Percentiles rank a stretch among this genome's conserved stretches.
phyloP scores from a whole-genome alignment of 2,113 vertebrate genomes.

The Panurus biarmicus region DNA sequence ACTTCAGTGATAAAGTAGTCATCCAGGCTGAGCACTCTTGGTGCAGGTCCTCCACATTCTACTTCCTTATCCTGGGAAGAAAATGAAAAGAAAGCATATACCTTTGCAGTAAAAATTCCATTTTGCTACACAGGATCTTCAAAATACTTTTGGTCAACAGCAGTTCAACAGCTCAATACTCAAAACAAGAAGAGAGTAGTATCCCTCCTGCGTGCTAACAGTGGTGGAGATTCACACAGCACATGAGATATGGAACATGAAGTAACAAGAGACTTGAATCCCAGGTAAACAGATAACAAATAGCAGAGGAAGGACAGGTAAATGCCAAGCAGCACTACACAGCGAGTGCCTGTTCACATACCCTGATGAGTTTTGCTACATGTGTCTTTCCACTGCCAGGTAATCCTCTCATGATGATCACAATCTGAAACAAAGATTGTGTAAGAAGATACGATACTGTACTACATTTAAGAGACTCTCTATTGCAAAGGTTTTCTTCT shows the following conservation, averaged over 20 bases:
- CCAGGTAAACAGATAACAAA: background rate
- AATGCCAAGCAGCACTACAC: background rate
- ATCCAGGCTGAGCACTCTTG: constrained; percentile 92
- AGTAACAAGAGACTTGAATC: background rate
- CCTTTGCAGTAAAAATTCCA: background rate
- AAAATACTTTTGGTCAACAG: background rate
- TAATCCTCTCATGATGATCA: constrained; percentile 97
- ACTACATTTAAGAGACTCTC: background rate
- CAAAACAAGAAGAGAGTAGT: background rate
- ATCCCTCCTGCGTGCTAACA: background rate
- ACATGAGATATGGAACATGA: background rate
- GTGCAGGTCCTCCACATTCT: constrained; percentile 93
- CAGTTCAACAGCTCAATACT: background rate
- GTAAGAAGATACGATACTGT: background rate
- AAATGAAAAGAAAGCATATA: background rate
- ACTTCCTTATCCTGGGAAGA: constrained; percentile 91
- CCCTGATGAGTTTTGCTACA: constrained; percentile 96
- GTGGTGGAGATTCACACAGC: background rate
- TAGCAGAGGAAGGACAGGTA: background rate
- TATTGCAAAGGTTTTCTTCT: background rate
- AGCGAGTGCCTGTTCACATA: constrained; percentile 59
- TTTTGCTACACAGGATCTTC: background rate
- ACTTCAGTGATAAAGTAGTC: constrained; percentile 98
- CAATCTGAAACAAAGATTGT: constrained; percentile 80
- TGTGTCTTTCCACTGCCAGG: constrained; percentile 98